Conservation (phyloP, 35 echinoderm and acorn worm species). For the Apostichopus parvimensis region DNA sequence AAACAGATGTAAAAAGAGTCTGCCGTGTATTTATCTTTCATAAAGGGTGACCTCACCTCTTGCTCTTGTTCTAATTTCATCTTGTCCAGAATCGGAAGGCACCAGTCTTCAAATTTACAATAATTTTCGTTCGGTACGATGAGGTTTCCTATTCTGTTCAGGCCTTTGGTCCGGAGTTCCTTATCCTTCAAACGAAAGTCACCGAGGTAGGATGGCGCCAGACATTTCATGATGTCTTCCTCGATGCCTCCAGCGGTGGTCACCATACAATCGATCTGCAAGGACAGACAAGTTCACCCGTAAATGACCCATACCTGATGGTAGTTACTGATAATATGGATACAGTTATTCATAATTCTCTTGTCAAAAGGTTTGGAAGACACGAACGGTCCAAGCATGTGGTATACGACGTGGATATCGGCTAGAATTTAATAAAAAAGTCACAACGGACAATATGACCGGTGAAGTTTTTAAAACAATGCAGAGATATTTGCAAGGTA, state of each 20-base stretch:
- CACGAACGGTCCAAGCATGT: too few relatives aligned
- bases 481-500: too few relatives aligned
- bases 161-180: constrained; percentile 74
- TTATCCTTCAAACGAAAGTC: constrained; percentile 81
- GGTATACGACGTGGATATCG: too few relatives aligned
- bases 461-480: too few relatives aligned
- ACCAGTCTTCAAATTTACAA: constrained; percentile 97
- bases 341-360: too few relatives aligned
- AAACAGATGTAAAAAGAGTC: too few relatives aligned
- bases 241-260: constrained; percentile 89
- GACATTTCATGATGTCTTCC: constrained; percentile 95
- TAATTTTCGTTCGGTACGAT: constrained; percentile 96
- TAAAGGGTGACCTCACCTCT: constrained; percentile 39
- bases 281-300: not conserved
- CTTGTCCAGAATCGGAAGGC: constrained; percentile 82
- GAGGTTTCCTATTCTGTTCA: constrained; percentile 93
- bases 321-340: too few relatives aligned
- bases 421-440: too few relatives aligned
- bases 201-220: constrained; percentile 75
- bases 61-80: constrained; percentile 89
- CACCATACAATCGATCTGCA: constrained; percentile 91
- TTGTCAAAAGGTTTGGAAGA: too few relatives aligned
- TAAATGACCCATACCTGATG: not conserved
- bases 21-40: too few relatives aligned
- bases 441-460: too few relatives aligned